Evolutionary conservation across 1,140 invertebrate genomes (phyloP).

Genomic region (Drosophila grimshawi): DNA sequence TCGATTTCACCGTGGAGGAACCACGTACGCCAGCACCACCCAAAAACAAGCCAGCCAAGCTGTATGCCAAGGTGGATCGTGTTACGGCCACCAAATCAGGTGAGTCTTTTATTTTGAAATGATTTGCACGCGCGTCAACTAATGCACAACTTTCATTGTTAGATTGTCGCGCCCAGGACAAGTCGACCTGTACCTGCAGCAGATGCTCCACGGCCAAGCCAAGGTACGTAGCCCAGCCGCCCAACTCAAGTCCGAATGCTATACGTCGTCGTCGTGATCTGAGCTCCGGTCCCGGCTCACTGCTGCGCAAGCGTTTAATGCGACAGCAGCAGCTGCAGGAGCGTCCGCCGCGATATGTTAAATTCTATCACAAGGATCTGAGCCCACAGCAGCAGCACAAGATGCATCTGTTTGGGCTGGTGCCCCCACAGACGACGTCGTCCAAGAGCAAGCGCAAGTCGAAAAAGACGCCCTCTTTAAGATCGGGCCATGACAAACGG

Average conservation of each 20-base stretch:
- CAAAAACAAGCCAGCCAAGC: constrained; percentile 56
- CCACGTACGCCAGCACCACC: constrained; percentile 59
- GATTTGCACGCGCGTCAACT: constrained; percentile 19
- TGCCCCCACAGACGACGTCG: background rate
- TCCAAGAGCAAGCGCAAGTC: constrained; percentile 62
- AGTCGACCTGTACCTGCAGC: constrained; percentile 59
- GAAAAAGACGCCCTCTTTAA: constrained; percentile 47
- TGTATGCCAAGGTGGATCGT: constrained; percentile 75
- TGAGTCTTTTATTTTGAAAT: constrained; percentile 61
- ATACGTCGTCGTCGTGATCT: constrained; percentile 72
- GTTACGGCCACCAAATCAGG: constrained; percentile 65
- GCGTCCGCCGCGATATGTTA: constrained; percentile 65
- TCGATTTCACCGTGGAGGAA: constrained; percentile 76
- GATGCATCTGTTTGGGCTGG: constrained; percentile 39
- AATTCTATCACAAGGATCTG: constrained; percentile 74
- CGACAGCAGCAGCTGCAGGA: constrained; percentile 68
- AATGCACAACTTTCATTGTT: background rate
- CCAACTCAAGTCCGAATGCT: constrained; percentile 46
- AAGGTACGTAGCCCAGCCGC: constrained; percentile 68
- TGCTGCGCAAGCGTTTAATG: constrained; percentile 62
- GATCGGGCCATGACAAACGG: constrained; percentile 11
- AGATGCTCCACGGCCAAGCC: constrained; percentile 60
- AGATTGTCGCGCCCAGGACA: constrained; percentile 63
- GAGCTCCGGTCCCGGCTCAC: constrained; percentile 25
- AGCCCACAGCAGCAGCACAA: constrained; percentile 47